These are phyloP conservation scores for Molossus alvarezi DNA, from an alignment of 2,797 vertebrate species.

Conservation along the genomic window DNA sequence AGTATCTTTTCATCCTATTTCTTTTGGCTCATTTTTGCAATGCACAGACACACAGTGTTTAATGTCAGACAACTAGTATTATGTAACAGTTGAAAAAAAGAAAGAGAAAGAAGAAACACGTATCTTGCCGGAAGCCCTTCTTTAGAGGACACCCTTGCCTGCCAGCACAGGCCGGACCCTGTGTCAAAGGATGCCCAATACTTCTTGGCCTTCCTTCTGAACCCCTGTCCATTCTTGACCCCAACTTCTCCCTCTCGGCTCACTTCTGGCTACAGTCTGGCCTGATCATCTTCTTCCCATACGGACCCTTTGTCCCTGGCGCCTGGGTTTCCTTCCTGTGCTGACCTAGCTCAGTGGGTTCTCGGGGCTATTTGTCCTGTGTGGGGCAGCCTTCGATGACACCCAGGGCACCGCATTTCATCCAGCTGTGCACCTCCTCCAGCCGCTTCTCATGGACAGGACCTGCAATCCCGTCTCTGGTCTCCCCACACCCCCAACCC, in stretches of 20 bases:
- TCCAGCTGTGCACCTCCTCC: neutral
- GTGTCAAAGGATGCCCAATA: neutral
- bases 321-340: neutral
- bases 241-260: neutral
- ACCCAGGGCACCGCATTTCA: neutral
- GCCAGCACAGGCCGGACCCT: neutral
- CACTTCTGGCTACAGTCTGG: neutral
- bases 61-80: neutral
- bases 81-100: neutral
- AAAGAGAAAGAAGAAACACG: neutral
- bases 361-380: neutral
- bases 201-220: neutral
- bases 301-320: neutral
- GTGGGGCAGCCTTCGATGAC: neutral
- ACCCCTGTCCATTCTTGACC: no score
- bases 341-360: neutral
- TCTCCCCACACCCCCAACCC: no score
- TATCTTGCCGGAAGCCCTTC: neutral
- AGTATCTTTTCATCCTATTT: neutral
- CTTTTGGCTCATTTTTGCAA: constrained; percentile 34
- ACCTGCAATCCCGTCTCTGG: neutral
- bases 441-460: neutral
- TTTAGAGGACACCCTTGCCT: neutral
- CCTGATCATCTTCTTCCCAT: neutral
- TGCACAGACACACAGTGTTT: neutral